phyloP scores from a whole-genome alignment of 1,140 invertebrate species.

The Meteorus sp. region DNA sequence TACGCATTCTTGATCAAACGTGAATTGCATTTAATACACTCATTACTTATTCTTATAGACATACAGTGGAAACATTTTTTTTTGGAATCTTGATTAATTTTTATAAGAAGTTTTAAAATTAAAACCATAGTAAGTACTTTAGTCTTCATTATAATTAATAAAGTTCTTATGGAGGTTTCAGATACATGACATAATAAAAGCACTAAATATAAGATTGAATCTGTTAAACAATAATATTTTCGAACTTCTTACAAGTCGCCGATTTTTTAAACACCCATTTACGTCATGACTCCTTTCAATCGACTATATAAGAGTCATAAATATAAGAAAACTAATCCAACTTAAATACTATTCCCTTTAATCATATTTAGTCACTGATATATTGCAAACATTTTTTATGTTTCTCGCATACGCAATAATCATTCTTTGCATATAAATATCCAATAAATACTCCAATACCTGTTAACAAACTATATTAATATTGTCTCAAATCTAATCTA shows the following conservation, averaged over 20 bases:
- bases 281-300: too few relatives aligned
- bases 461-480: too few relatives aligned
- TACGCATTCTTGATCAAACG: background rate
- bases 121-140: background rate
- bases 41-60: background rate
- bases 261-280: too few relatives aligned
- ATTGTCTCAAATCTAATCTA: too few relatives aligned
- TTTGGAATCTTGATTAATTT: background rate
- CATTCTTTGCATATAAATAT: too few relatives aligned
- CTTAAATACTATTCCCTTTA: background rate
- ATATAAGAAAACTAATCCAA: too few relatives aligned
- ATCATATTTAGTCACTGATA: background rate
- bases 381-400: background rate
- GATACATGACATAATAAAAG: background rate
- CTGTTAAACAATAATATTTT: too few relatives aligned
- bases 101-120: conserved; percentile 1
- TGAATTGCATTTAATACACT: background rate
- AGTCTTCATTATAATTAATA: background rate
- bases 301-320: too few relatives aligned
- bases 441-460: too few relatives aligned
- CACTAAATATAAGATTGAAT: background rate
- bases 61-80: background rate
- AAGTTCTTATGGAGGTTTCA: background rate
- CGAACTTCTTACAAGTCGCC: too few relatives aligned
- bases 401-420: too few relatives aligned